These are phyloP conservation scores for Rhizoglyphus robini DNA, from an alignment of 1,140 invertebrate species.

Conservation along the genomic window DNA sequence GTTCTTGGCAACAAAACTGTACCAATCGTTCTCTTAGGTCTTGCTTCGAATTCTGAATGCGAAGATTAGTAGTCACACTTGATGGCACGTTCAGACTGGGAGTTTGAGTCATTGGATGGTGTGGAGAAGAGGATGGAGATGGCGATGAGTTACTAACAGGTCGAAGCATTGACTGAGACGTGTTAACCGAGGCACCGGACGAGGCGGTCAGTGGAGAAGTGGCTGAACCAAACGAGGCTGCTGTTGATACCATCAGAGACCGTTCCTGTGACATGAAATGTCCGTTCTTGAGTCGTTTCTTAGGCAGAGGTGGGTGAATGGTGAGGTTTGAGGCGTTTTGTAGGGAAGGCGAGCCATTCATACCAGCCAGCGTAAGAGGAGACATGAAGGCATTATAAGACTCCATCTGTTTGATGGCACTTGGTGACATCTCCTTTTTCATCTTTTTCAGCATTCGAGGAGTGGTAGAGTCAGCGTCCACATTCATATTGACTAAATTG, in stretches of 20 bases:
- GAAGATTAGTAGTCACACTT: background rate
- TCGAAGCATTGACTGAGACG: background rate
- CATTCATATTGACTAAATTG: background rate
- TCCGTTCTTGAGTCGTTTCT: constrained; percentile 8
- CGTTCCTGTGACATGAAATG: background rate
- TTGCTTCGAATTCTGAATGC: background rate
- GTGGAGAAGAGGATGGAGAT: background rate
- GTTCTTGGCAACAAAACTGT: constrained; percentile 20
- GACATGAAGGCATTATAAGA: background rate
- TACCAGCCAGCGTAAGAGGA: too few relatives aligned
- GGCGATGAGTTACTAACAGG: background rate
- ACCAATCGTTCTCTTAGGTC: constrained; percentile 17
- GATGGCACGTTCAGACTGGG: background rate
- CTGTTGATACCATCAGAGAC: background rate
- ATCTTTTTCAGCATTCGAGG: constrained; percentile 6
- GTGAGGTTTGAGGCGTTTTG: background rate
- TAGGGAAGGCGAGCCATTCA: background rate
- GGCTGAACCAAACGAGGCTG: background rate
- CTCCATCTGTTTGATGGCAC: too few relatives aligned
- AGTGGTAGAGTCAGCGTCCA: constrained; percentile 8
- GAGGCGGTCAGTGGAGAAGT: background rate
- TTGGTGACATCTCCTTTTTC: background rate
- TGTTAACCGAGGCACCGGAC: background rate
- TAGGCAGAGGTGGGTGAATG: constrained; percentile 5
- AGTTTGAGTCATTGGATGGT: background rate